phyloP scores from a whole-genome alignment of 2,888 invertebrate genomes.

The Acleris literana region DNA sequence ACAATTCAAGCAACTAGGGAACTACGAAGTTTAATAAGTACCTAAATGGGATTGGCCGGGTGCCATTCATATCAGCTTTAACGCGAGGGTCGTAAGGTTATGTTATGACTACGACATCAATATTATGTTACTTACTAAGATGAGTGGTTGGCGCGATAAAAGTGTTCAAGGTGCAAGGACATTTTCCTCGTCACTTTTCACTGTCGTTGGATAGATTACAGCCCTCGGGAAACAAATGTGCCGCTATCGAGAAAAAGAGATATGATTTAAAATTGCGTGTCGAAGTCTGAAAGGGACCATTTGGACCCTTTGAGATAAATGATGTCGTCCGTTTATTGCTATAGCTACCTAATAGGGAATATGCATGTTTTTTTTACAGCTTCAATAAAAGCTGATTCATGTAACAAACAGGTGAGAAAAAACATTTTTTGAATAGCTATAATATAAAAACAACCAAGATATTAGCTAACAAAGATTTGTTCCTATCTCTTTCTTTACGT shows the following conservation, averaged over 20 bases:
- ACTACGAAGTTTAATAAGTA: background rate
- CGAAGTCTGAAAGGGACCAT: background rate
- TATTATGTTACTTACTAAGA: constrained; percentile 10
- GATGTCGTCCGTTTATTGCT: too few relatives aligned
- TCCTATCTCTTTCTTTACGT: too few relatives aligned
- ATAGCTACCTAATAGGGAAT: too few relatives aligned
- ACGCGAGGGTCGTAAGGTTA: background rate
- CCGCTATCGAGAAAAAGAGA: background rate
- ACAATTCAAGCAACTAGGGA: background rate
- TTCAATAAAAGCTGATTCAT: too few relatives aligned
- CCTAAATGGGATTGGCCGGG: constrained; percentile 1
- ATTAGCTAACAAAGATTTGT: too few relatives aligned
- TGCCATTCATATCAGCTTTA: constrained; percentile 3
- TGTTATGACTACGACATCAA: constrained; percentile 10
- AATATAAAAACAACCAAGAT: too few relatives aligned
- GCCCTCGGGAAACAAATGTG: background rate
- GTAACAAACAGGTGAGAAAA: too few relatives aligned
- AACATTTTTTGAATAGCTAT: too few relatives aligned
- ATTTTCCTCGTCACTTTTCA: constrained; percentile 6
- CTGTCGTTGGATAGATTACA: constrained; percentile 9
- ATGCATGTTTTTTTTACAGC: too few relatives aligned
- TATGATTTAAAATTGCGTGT: background rate
- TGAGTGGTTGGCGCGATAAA: constrained; percentile 13
- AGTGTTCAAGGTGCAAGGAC: constrained; percentile 4
- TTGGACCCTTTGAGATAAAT: too few relatives aligned